Base-by-base conservation (phyloP, 2,888 invertebrate species). In the Siphonodentalium dalli region DNA sequence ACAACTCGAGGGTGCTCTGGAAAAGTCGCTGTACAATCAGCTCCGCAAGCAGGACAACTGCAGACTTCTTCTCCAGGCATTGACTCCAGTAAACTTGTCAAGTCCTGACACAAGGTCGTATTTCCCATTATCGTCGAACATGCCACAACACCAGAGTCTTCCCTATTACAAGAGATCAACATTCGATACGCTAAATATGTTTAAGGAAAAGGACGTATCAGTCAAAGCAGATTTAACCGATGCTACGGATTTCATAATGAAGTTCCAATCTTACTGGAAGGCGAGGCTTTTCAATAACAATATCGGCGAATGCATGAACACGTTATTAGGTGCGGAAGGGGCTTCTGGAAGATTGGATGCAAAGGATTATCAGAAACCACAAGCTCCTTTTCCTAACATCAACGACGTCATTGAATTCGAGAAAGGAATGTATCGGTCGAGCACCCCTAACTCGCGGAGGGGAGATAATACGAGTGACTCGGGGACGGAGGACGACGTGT, bases 211-310 rank as follows among this genome's bases (percentile, higher is more conserved):
- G n/a, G n/a, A 2, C 29, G 23, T 3, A 29, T 43, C 21, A 29
- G 31, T n/a, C 29, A 43, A 15, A n/a, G n/a, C n/a, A 41, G 67
- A 70, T 41, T 57, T 58, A 9, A 56, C 59, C 27, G 50, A 63
- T 13, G 61, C 64, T 7, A 47, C 68, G 13, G 63, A 65, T 52
- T 75, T 74, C 74, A 61, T 75, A 23, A 62, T 65, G n/a, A 69
- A 73, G 48, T 71, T 75, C 40, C 65, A 68, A 51, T 56, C 64
- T 31, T 75, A 75, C 40, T 74, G 74, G 44, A 70, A 69, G 46
- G 69, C 68, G 31, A 57, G 75, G 35, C 57, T 75, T 26, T 64
- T 65, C 34, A 70, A 62, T 34, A 71, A 66, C 38, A 71, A 74
- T 47, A 56, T 70, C 6, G 70, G 66, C 33, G 65, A 67, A 24